These are phyloP conservation scores for Drosophila hydei DNA, from an alignment of 1,140 invertebrate species.

Conservation along the genomic window DNA sequence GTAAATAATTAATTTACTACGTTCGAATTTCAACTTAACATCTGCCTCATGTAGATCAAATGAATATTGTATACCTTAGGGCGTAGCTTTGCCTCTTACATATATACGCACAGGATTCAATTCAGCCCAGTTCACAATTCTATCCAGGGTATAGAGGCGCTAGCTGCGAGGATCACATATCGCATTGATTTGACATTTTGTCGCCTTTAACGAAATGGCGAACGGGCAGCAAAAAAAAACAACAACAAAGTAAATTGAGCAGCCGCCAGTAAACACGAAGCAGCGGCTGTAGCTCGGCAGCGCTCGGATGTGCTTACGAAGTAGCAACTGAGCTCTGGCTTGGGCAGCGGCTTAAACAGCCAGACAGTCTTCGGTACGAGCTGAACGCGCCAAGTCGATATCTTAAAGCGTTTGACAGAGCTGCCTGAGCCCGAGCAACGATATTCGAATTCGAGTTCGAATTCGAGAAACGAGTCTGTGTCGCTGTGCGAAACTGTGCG, in stretches of 20 bases:
- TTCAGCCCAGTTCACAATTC: too few relatives aligned
- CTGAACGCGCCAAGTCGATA: constrained; percentile 57
- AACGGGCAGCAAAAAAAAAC: constrained; percentile 8
- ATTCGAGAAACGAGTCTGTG: constrained; percentile 25
- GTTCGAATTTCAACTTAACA: too few relatives aligned
- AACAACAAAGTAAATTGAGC: constrained; percentile 15
- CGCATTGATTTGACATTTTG: constrained; percentile 72
- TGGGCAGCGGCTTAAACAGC: constrained; percentile 24
- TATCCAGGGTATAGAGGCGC: neutral
- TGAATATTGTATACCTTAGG: too few relatives aligned
- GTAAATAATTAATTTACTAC: too few relatives aligned
- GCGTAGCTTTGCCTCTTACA: too few relatives aligned
- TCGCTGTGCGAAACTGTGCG: constrained; percentile 61
- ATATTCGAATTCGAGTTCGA: constrained; percentile 20
- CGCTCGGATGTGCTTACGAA: neutral
- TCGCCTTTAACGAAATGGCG: constrained; percentile 55
- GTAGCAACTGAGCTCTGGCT: constrained; percentile 27
- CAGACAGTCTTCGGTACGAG: constrained; percentile 65
- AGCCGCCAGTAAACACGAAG: constrained; percentile 13
- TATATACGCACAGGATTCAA: too few relatives aligned
- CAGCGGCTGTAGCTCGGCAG: neutral
- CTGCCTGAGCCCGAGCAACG: constrained; percentile 7
- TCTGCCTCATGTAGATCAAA: too few relatives aligned
- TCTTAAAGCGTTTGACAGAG: constrained; percentile 3
- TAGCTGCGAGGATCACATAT: constrained; percentile 46